phyloP scores from a whole-genome alignment of 1,140 invertebrate genomes.

The Agrilus planipennis region DNA sequence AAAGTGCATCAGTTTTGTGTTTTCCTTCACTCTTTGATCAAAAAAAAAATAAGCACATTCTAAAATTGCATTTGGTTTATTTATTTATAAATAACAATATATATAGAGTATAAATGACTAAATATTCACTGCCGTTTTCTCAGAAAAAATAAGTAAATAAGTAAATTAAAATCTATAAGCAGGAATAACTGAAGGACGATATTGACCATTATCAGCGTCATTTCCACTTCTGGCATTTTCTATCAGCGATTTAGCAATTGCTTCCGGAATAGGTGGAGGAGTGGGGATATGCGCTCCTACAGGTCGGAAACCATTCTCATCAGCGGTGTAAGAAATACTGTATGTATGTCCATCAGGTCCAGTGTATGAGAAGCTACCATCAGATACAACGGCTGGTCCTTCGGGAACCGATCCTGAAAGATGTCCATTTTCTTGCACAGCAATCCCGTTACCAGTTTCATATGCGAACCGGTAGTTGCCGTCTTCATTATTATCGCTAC shows the following conservation, averaged over 20 bases:
- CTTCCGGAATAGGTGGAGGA: conserved; percentile 49
- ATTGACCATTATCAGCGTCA: conserved; percentile 9
- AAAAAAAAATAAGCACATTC: no score
- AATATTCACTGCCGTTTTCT: no score
- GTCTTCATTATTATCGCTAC: conserved; percentile 41
- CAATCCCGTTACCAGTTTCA: conserved; percentile 39
- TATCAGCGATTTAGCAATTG: conserved; percentile 39
- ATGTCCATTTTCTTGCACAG: conserved; percentile 28
- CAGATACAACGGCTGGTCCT: conserved; percentile 41
- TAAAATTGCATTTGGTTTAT: no score
- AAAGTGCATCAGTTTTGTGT: no score
- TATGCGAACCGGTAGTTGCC: conserved; percentile 40
- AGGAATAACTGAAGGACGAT: no score
- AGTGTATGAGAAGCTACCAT: conserved; percentile 52
- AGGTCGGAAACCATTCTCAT: conserved; percentile 49
- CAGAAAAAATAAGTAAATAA: no score
- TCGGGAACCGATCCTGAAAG: conserved; percentile 32
- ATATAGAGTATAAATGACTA: no score
- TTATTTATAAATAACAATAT: no score
- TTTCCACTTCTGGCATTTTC: conserved; percentile 22
- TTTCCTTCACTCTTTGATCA: no score
- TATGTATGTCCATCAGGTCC: conserved; percentile 46
- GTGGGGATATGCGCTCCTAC: conserved; percentile 48
- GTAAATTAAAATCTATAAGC: no score
- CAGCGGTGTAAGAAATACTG: conserved; percentile 42